Base-by-base conservation (phyloP, 2,797 vertebrate genomes). In the Galago senegalensis region DNA sequence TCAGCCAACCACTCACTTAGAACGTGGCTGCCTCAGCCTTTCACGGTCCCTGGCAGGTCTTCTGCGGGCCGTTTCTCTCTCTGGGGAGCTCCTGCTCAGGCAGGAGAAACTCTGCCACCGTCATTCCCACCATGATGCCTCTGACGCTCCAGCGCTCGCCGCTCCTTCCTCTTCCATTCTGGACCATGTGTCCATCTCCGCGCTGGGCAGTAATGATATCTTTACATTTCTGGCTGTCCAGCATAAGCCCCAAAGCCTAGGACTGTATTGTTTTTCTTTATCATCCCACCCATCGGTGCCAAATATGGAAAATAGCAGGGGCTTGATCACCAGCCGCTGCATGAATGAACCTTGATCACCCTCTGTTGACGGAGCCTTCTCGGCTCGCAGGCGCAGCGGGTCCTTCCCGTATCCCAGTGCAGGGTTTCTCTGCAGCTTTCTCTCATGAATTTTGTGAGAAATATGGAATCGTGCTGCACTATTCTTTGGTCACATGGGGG, bases 401-500 rank as follows among this genome's bases (percentile, higher is more conserved):
- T 72, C 9, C n/a, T 46, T 91, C 85, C 80, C 40, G 56, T 16
- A 17, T 40, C 70, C 93, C 82, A 61, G 5, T 63, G 1, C 79
- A 82, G 27, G 37, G 46, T 86, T 83, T 91, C 87, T 67, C 82
- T 85, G 49, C 27, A 93, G 77, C 27, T 82, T 80, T 80, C 58
- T 27, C 67, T 92, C 94, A 87, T 93, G 87, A 82, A 93, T 97
- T 96, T 77, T 88, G 69, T 81, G 58, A 95, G 75, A 92, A 91
- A 83, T 86, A 85, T 25, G 49, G 79, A 88, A 63, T 76, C 63
- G 58, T 75, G 29, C 18, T 88, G 58, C 17, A 63, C 63, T 90
- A 21, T 73, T 79, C 65, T 94, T 79, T 61, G 73, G 75, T 90
- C 63, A 82, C 60, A 53, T 17, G 76, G 76, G n/a, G 46, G 13